Evolutionary conservation across 2,113 vertebrate species (phyloP).

Genomic region (Calidris pugnax): DNA sequence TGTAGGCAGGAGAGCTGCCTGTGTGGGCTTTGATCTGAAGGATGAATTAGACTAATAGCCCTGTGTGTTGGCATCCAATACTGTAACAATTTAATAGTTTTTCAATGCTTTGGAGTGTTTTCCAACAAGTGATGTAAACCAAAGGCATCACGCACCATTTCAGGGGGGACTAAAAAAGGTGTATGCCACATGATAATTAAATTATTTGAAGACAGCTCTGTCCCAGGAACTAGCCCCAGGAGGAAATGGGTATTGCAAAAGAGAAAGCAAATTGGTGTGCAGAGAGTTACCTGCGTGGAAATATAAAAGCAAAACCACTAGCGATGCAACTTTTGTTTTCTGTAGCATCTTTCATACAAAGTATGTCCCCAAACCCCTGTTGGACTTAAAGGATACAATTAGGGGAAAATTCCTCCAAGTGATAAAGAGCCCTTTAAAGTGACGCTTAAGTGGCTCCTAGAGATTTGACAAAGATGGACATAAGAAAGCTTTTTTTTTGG

Average conservation of each 20-base stretch:
- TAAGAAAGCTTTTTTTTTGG: not conserved
- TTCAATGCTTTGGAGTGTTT: constrained; percentile 70
- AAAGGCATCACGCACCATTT: constrained; percentile 7
- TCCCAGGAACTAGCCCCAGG: constrained; percentile 13
- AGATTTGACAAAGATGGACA: not conserved
- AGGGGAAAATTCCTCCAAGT: not conserved
- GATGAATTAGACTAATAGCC: constrained; percentile 78
- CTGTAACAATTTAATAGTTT: constrained; percentile 73
- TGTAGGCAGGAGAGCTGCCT: constrained; percentile 79
- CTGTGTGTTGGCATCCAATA: constrained; percentile 62
- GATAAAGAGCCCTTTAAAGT: not conserved
- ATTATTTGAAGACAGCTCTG: constrained; percentile 53
- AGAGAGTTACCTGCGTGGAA: not conserved
- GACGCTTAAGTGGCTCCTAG: not conserved
- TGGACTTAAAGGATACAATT: not conserved
- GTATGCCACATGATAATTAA: constrained; percentile 50
- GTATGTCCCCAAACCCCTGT: not conserved
- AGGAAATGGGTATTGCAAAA: not conserved
- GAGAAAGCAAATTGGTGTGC: constrained; percentile 18
- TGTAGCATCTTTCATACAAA: not conserved
- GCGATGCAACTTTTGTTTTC: constrained; percentile 23
- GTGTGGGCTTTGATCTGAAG: constrained; percentile 86
- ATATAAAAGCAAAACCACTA: constrained; percentile 5
- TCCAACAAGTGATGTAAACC: constrained; percentile 66
- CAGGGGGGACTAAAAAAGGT: constrained; percentile 22